Evolutionary conservation across 1,140 invertebrate genomes (phyloP), one percentile per base, ranked within the genome.

Genomic region (Microplitis mediator): DNA sequence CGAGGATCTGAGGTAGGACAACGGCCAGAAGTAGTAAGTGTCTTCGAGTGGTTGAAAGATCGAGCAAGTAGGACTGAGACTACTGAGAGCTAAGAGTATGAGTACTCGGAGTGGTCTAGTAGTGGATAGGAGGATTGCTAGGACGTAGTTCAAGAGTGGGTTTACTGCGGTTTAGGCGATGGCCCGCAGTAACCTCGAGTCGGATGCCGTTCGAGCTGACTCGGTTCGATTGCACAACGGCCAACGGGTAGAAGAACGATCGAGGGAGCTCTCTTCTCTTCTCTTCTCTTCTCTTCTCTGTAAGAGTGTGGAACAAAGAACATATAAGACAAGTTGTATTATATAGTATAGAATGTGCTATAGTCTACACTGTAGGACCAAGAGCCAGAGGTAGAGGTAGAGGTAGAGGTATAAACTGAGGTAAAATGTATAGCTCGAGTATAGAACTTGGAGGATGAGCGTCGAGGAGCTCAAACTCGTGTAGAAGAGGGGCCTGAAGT

Each of bases 121-220:
- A 14, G 8, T 39, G 11, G 34, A 9, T 23, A 39, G 34, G 8
- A 62, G 51, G 39, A 50, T 6, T 50, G 60, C 52, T 23, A 54
- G 23, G 6, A 32, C 23, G 45, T 45, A 52, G 45, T 39, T 32
- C 36, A 52, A 60, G 63, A 72, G 71, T 67, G 64, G 71, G 39
- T 72, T 72, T 61, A 72, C 36, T 72, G 71, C 52, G 71, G 71
- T 72, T 72, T 72, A 72, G 64, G 71, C 71, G 71, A 67, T 72
- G 64, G 71, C 71, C 54, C 54, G 45, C 71, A 72, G 64, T 72
- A 72, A 72, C 64, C 64, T 67, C 71, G 56, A 66, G 52, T 67
- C 45, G 71, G 64, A 65, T 66, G 70, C 62, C 71, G 32, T 72
- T 72, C 64, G 56, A 72, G 71, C 64, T 67, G 70, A 72, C 71